These are phyloP conservation scores for Temnothorax ravouxi DNA, from an alignment of 2,888 invertebrate genomes.

Conservation along the genomic window DNA sequence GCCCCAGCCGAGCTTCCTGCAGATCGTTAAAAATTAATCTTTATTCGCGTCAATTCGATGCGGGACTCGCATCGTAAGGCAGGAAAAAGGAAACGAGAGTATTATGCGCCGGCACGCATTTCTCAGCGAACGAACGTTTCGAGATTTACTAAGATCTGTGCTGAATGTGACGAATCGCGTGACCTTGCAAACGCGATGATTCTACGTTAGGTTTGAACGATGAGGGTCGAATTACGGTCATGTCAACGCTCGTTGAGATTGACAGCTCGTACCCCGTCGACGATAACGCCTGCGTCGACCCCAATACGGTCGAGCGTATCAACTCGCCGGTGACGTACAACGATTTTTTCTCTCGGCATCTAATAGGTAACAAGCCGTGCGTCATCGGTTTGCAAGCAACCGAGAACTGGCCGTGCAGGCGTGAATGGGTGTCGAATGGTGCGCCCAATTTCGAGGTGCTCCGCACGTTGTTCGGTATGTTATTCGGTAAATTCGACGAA, in stretches of 20 bases:
- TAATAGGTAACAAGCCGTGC: conserved; percentile 89
- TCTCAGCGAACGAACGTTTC: background rate
- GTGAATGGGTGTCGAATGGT: conserved; percentile 88
- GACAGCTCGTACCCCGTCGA: conserved; percentile 37
- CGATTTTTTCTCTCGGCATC: conserved; percentile 82
- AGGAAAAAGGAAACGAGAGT: background rate
- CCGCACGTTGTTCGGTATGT: conserved; percentile 82
- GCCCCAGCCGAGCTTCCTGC: background rate
- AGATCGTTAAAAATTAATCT: background rate
- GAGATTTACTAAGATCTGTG: background rate
- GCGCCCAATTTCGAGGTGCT: conserved; percentile 90
- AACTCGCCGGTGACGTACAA: conserved; percentile 76
- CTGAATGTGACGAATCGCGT: background rate
- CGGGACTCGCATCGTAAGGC: background rate
- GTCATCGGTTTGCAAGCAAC: conserved; percentile 89
- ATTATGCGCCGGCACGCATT: background rate
- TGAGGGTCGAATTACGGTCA: conserved; percentile 40
- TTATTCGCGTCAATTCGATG: background rate
- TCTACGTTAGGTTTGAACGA: background rate
- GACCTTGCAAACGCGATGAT: background rate
- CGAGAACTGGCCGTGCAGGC: conserved; percentile 89
- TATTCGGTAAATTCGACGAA: too few relatives aligned
- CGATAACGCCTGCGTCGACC: conserved; percentile 2
- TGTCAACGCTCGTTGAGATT: conserved; percentile 68
- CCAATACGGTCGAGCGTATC: conserved; percentile 57